A percentile compares a stretch with the other conserved stretches of the same genome.
phyloP scores from a whole-genome alignment of 1,140 invertebrate species.

The Ostrea edulis region DNA sequence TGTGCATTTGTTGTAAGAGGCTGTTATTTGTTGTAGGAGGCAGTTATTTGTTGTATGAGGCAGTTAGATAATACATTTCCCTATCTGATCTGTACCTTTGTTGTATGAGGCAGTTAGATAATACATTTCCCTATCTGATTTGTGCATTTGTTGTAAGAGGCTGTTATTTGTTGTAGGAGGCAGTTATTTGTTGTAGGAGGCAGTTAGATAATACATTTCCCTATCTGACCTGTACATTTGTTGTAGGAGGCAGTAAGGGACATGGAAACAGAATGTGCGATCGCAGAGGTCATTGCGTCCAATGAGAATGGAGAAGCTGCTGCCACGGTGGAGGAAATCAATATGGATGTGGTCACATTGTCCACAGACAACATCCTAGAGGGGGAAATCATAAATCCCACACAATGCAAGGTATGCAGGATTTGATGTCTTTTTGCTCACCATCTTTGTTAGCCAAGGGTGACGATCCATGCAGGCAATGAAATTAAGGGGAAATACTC shows the following conservation, averaged over 20 bases:
- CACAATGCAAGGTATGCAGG: slow-evolving; percentile 63
- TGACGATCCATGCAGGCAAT: too few relatives aligned
- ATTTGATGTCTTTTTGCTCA: not conserved
- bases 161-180: too few relatives aligned
- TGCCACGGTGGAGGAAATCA: not conserved
- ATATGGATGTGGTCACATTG: slow-evolving; percentile 40
- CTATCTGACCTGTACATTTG: not conserved
- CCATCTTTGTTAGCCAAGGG: too few relatives aligned
- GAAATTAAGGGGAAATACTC: too few relatives aligned
- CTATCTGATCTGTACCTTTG: too few relatives aligned
- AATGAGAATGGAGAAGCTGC: slow-evolving; percentile 20
- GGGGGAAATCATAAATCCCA: slow-evolving; percentile 50
- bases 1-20: too few relatives aligned
- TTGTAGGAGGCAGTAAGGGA: slow-evolving; percentile 4
- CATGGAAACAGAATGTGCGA: slow-evolving; percentile 39
- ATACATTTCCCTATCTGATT: too few relatives aligned
- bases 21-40: not conserved
- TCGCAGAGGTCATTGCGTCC: slow-evolving; percentile 34
- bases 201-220: not conserved
- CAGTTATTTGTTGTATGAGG: too few relatives aligned
- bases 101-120: too few relatives aligned
- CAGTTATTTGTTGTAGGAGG: too few relatives aligned
- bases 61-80: too few relatives aligned
- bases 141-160: not conserved
- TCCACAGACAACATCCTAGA: slow-evolving; percentile 7